Base-by-base conservation (phyloP, 2,888 invertebrate genomes). In the Drosophila buzzatii region DNA sequence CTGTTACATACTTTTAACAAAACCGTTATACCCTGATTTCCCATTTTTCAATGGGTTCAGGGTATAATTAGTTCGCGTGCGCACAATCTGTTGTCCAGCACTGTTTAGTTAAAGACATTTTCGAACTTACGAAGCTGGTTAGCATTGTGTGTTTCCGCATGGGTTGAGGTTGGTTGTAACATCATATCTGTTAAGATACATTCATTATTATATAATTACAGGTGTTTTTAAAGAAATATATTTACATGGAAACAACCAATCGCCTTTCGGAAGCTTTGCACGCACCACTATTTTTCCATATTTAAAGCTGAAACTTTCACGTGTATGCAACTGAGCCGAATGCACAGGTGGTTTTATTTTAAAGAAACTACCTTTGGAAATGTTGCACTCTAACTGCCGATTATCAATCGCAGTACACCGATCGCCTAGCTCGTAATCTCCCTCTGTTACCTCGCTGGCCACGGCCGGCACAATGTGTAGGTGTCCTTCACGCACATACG, bases 181-280 rank as follows among this genome's bases (percentile, higher is more conserved):
- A 94, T 94, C 8, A 96, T 92, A 87, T 95, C 96, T 96, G 82
- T 3, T 92, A 90, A 33, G 23, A 31, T 18, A 27, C 6, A 49
- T 51, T 6, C 31, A 31, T n/a, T 49, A 10, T 18, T n/a, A n/a
- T n/a, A n/a, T n/a, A n/a, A n/a, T n/a, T n/a, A n/a, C n/a, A n/a
- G n/a, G n/a, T n/a, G n/a, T n/a, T n/a, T n/a, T n/a, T n/a, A n/a
- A n/a, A n/a, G n/a, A n/a, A n/a, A n/a, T n/a, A n/a, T n/a, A 82
- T 87, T 93, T 93, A 97, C 97, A 94, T 72, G 97, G 97, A 91
- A 96, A 95, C 20, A 97, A 93, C 97, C 97, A 97, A 89, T 97
- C 96, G 8, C 97, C 97, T 71, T 94, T 94, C 0, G 97, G 97
- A 39, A 97, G 88, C 91, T 96, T 96, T 0, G 97, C 97, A 44